A percentile compares a stretch with the other conserved stretches of the same genome.
These are phyloP conservation scores for Tanypteryx hageni DNA, from an alignment of 2,888 invertebrate genomes.

Conservation along the genomic window DNA sequence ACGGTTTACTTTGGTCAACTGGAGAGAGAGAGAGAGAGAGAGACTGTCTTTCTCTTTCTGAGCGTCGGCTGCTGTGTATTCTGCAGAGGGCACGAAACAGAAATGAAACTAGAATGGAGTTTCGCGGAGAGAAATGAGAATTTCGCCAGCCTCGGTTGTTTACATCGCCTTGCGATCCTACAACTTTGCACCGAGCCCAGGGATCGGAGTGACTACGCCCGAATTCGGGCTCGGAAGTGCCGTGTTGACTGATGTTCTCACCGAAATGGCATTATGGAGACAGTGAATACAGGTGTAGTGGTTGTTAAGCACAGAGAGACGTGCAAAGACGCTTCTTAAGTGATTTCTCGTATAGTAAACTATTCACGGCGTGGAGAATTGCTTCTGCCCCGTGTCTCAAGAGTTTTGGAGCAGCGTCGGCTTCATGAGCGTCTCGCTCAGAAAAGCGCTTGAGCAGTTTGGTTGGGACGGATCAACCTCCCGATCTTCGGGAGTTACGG, in stretches of 20 bases:
- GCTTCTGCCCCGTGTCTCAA: neutral
- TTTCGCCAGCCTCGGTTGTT: neutral
- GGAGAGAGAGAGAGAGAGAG: too few species aligned
- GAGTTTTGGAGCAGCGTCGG: neutral
- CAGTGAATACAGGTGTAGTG: conserved; percentile 2
- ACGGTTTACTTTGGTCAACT: conserved; percentile 29
- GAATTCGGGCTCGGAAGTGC: neutral
- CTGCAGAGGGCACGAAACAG: neutral
- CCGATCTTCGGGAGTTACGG: neutral
- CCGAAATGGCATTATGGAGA: conserved; percentile 11
- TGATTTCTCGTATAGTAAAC: conserved; percentile 11
- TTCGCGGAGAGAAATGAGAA: neutral
- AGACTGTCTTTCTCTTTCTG: neutral
- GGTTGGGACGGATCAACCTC: neutral
- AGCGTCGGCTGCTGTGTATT: neutral
- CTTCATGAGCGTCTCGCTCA: neutral
- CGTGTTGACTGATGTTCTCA: conserved; percentile 22
- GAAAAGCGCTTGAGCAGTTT: neutral
- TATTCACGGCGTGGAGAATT: neutral
- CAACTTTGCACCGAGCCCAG: neutral
- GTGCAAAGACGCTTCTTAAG: neutral
- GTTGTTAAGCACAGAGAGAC: neutral
- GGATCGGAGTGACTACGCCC: neutral
- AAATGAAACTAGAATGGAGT: conserved; percentile 35
- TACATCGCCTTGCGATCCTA: neutral